These are phyloP conservation scores for Achroia grisella DNA, from an alignment of 1,140 invertebrate genomes.

Conservation along the genomic window DNA sequence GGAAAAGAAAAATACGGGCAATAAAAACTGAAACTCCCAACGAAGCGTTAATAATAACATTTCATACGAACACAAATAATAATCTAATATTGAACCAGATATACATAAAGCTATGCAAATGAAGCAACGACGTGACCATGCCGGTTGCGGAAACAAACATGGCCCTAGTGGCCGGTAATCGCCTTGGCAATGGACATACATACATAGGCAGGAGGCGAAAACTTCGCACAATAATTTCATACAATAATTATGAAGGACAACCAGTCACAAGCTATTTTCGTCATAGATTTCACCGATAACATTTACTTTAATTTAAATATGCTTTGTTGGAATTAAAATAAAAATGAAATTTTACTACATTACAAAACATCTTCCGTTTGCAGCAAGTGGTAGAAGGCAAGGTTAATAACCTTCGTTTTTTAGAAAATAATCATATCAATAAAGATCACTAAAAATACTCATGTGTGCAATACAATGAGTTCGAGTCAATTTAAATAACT, in stretches of 20 bases:
- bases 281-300: slow-evolving; percentile 2
- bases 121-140: slow-evolving; percentile 4
- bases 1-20: too few relatives aligned
- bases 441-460: too few relatives aligned
- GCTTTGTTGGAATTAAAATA: background rate
- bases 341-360: too few relatives aligned
- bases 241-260: background rate
- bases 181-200: slow-evolving; percentile 13
- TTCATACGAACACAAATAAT: background rate
- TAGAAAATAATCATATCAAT: too few relatives aligned
- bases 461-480: too few relatives aligned
- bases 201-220: slow-evolving; percentile 3
- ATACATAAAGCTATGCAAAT: slow-evolving; percentile 11
- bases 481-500: too few relatives aligned
- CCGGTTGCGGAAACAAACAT: slow-evolving; percentile 14
- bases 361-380: too few relatives aligned
- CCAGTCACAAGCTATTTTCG: background rate
- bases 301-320: slow-evolving; percentile 2
- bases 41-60: too few relatives aligned
- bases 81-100: slow-evolving; percentile 11
- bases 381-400: too few relatives aligned
- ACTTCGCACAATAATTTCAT: background rate
- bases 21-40: too few relatives aligned
- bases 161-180: background rate
- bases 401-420: too few relatives aligned